A percentile compares a stretch with the other conserved stretches of the same genome.
phyloP scores from a whole-genome alignment of 2,113 vertebrate species.

The Thalassoma bifasciatum region DNA sequence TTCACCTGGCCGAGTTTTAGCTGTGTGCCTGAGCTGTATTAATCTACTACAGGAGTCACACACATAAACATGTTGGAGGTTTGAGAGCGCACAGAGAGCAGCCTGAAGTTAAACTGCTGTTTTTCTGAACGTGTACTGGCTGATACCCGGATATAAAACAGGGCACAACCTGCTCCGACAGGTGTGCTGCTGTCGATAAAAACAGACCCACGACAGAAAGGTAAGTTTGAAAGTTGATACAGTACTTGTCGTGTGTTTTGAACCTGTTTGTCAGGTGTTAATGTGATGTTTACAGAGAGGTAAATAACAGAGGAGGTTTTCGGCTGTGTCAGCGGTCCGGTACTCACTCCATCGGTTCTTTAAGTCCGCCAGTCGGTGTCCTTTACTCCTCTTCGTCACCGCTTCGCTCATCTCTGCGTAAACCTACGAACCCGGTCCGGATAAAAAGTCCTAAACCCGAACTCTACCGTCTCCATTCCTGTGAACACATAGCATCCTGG shows the following conservation, averaged over 20 bases:
- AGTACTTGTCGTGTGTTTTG: too few relatives aligned
- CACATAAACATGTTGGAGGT: too few relatives aligned
- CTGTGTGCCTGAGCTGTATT: background rate
- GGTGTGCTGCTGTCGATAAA: background rate
- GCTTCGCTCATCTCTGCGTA: conserved; percentile 58
- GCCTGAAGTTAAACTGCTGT: background rate
- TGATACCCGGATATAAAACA: background rate
- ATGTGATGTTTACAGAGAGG: background rate
- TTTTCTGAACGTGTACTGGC: background rate
- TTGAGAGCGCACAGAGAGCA: too few relatives aligned
- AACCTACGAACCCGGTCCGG: background rate
- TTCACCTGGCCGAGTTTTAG: background rate
- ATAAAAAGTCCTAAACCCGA: background rate
- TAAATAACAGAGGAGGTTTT: background rate
- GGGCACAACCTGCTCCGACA: background rate
- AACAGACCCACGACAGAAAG: too few relatives aligned
- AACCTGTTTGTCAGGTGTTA: background rate
- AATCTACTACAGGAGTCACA: too few relatives aligned
- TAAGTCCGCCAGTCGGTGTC: background rate
- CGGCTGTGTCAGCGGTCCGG: background rate
- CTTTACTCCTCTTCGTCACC: conserved; percentile 33
- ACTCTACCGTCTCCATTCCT: conserved; percentile 28
- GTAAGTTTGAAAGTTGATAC: background rate
- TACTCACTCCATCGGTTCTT: conserved; percentile 76
- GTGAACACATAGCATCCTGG: conserved; percentile 2